Evolutionary conservation across 2,797 vertebrate species (phyloP), one percentile per base, ranked within the genome.

Genomic region (Enteromius paludinosus): DNA sequence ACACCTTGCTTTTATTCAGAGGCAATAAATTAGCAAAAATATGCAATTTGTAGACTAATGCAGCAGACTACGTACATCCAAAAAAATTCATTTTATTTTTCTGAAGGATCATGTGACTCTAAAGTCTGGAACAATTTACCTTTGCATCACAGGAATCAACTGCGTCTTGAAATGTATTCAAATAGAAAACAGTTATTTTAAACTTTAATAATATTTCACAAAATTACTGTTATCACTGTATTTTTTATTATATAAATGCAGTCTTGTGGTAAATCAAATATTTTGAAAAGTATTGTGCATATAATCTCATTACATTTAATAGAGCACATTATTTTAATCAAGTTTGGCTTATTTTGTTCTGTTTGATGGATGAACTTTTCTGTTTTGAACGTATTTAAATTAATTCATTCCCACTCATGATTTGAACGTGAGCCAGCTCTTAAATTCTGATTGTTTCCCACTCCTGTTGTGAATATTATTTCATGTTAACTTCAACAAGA

Each of bases 401-500:
- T 23, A n/a, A 56, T 56, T 73, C 20, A 73, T 23, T 35, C 71
- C 30, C 54, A 35, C 30, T 73, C 71, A 15, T 38, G 12, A 35
- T n/a, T 35, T 56, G 71, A 76, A 76, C 3, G 14, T 28, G 49
- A 52, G 69, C 69, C 28, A 78, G 43, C 61, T 71, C 59, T 41
- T 54, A 81, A 56, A 30, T 59, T 81, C 18, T 45, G 49, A 65
- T 74, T 47, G 41, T 84, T 71, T 43, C 56, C 30, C 68, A 70
- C 69, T 59, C 33, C n/a, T 70, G 52, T 18, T 72, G 35, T 41
- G 49, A 65, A 52, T 28, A 45, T 71, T 20, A 20, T 65, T 78
- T 47, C 25, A 64, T 20, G 75, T 47, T 33, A 41, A 45, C 25
- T 80, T 80, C 25, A 73, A 81, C 74, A 78, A 73, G 65, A 38